These are phyloP conservation scores for Meghimatium bilineatum DNA, from an alignment of 2,888 invertebrate genomes.

Conservation along the genomic window DNA sequence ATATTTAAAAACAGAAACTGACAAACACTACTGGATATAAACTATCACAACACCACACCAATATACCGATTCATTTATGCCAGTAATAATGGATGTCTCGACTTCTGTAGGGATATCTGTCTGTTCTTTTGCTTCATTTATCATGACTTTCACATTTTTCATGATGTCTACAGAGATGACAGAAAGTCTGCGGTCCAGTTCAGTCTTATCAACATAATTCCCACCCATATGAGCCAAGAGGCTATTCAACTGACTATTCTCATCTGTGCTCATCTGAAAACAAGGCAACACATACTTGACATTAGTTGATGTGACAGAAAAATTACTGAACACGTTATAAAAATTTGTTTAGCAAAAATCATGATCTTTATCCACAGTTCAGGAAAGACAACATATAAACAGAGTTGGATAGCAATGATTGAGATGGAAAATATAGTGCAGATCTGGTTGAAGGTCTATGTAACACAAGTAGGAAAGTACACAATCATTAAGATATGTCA, in stretches of 20 bases:
- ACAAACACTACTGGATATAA: not conserved
- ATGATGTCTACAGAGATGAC: constrained; percentile 61
- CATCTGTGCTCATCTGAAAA: constrained; percentile 53
- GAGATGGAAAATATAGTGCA: not conserved
- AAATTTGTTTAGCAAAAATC: no score
- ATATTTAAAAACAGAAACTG: not conserved
- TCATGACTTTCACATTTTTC: constrained; percentile 26
- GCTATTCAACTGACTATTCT: constrained; percentile 56
- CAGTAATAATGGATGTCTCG: constrained; percentile 5
- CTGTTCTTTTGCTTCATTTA: constrained; percentile 9
- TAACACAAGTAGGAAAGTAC: no score
- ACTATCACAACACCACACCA: not conserved
- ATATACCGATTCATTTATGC: constrained; percentile 34
- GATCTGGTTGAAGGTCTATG: not conserved
- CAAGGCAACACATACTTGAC: constrained; percentile 48
- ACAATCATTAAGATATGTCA: no score
- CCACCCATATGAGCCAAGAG: constrained; percentile 60
- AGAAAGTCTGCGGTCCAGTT: constrained; percentile 59
- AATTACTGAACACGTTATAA: not conserved
- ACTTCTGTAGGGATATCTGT: not conserved
- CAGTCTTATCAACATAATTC: constrained; percentile 49
- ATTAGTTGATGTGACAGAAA: not conserved
- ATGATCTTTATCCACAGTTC: not conserved
- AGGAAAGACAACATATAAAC: not conserved
- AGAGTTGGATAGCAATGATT: not conserved